Conservation (phyloP, 2,113 vertebrate genomes). For the Antechinus stuartii region DNA sequence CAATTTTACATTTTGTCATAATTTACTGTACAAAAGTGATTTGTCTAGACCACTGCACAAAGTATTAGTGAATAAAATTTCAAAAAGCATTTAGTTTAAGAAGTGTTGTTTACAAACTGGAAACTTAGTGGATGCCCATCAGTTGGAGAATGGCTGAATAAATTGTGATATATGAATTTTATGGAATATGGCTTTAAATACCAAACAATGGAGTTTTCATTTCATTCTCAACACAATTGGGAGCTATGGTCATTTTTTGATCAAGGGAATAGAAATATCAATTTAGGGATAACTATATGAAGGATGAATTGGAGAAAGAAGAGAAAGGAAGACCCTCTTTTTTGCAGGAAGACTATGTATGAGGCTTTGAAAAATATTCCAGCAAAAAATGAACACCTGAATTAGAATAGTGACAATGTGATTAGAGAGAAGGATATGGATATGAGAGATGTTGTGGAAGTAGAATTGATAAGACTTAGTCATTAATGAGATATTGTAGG, state of each 20-base stretch:
- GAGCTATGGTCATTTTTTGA: background rate
- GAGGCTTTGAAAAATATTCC: background rate
- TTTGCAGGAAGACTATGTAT: background rate
- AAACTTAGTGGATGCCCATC: no score
- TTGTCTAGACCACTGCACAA: conserved; percentile 8
- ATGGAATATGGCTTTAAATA: background rate
- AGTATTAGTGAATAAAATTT: conserved; percentile 37
- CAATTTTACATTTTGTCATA: conserved; percentile 11
- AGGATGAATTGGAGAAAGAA: background rate
- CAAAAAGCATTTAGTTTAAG: background rate
- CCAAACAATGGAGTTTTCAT: background rate
- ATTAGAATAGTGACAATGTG: background rate
- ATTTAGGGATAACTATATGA: background rate
- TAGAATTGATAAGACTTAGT: background rate
- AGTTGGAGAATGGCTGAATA: no score
- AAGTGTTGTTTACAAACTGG: no score
- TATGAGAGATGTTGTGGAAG: background rate
- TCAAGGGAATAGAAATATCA: background rate
- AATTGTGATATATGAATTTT: no score
- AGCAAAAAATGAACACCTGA: background rate
- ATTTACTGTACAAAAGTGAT: background rate
- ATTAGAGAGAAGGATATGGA: background rate
- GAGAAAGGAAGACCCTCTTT: background rate
- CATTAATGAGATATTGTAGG: background rate
- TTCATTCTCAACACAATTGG: background rate